Percentiles rank a stretch among this genome's conserved stretches.
Evolutionary conservation across 2,113 vertebrate species (phyloP).

Genomic region (Podocnemis expansa): DNA sequence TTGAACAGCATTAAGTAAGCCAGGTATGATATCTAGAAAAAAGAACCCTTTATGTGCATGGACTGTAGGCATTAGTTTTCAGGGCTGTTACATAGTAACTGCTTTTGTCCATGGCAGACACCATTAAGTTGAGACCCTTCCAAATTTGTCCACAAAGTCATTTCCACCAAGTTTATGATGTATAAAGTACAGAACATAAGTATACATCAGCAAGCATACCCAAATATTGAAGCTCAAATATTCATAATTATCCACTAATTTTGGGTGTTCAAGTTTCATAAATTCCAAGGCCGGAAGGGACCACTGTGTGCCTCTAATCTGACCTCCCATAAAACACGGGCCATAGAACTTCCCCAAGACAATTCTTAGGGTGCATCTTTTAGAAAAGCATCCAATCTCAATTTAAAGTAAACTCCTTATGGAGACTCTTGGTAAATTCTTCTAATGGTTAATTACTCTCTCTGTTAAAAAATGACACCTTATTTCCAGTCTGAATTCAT

Average conservation of each 20-base stretch:
- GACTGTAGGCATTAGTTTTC: not conserved
- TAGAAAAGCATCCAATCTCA: not conserved
- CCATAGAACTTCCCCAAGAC: not conserved
- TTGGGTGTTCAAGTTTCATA: not conserved
- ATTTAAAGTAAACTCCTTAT: not conserved
- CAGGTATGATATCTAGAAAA: conserved; percentile 91
- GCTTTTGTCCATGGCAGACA: not conserved
- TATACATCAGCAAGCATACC: not conserved
- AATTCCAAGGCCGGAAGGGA: not conserved
- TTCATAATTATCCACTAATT: not conserved
- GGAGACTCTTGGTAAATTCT: not conserved
- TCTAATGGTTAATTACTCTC: not conserved
- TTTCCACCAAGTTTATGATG: not conserved
- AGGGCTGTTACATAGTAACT: not conserved
- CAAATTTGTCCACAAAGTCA: not conserved
- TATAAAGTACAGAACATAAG: not conserved
- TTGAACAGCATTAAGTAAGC: conserved; percentile 95
- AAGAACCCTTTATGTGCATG: not conserved
- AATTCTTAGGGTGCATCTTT: not conserved
- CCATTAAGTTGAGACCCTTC: not conserved
- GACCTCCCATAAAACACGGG: not conserved
- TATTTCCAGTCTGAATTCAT: not conserved
- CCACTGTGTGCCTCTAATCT: not conserved
- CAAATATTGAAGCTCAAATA: not conserved
- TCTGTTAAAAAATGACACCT: not conserved